Percentiles rank a stretch among this genome's conserved stretches.
Evolutionary conservation across 2,888 invertebrate genomes (phyloP).

Genomic region (Stenotaenia linearis): DNA sequence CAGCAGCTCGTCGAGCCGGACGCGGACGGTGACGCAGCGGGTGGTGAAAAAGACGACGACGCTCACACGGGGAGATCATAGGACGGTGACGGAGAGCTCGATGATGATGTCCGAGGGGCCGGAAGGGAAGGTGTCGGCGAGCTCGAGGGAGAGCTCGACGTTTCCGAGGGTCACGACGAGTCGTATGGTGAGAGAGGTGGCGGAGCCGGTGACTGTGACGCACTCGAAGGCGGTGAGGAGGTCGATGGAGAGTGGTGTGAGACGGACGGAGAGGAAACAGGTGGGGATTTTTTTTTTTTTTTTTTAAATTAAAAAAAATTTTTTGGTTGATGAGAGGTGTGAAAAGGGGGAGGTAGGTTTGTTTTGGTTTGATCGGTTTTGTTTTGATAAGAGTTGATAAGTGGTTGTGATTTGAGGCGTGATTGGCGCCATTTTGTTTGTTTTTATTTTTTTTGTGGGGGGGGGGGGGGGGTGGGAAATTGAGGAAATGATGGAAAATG

Average conservation of each 20-base stretch:
- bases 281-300: no score
- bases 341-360: no score
- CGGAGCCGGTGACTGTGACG: neutral
- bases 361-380: no score
- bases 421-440: no score
- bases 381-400: no score
- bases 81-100: conserved; percentile 61
- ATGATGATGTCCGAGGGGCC: conserved; percentile 34
- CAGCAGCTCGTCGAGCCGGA: conserved; percentile 71
- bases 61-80: conserved; percentile 76
- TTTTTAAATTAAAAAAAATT: no score
- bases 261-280: neutral
- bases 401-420: no score
- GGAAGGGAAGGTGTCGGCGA: conserved; percentile 7
- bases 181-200: neutral
- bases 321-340: no score
- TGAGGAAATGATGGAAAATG: no score
- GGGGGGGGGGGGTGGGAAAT: no score
- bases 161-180: conserved; percentile 1
- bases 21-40: conserved; percentile 74
- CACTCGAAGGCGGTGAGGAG: conserved; percentile 2
- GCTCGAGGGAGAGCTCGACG: neutral
- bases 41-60: conserved; percentile 85
- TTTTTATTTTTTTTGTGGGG: no score
- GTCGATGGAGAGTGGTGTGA: neutral